These are phyloP conservation scores for Spondyliosoma cantharus DNA, from an alignment of 2,797 vertebrate species.

Conservation along the genomic window DNA sequence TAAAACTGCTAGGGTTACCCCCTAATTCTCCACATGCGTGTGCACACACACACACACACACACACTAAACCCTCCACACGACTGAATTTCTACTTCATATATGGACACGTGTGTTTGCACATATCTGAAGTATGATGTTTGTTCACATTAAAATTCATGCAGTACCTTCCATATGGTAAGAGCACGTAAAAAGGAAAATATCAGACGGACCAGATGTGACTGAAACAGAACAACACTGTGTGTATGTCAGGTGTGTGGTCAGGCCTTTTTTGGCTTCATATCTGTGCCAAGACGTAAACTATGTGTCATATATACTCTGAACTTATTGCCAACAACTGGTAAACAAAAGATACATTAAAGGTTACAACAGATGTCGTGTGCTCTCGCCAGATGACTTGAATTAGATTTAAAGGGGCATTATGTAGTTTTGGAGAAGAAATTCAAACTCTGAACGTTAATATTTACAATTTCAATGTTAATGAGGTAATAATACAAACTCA, in stretches of 20 bases:
- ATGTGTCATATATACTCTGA: too few relatives aligned
- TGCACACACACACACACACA: slow-evolving; percentile 16
- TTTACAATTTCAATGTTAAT: too few relatives aligned
- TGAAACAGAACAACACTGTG: slow-evolving; percentile 6
- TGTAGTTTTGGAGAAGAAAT: too few relatives aligned
- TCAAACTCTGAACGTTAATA: too few relatives aligned
- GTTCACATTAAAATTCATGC: slow-evolving; percentile 65
- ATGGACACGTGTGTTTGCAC: slow-evolving; percentile 35
- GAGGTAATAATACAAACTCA: too few relatives aligned
- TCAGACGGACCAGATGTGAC: slow-evolving; percentile 54
- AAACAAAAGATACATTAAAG: background rate
- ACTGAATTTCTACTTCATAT: slow-evolving; percentile 34
- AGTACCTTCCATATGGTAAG: slow-evolving; percentile 56
- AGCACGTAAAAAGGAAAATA: slow-evolving; percentile 6
- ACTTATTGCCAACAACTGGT: background rate
- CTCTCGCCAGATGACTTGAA: background rate
- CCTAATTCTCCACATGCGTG: slow-evolving; percentile 48
- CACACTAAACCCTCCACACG: background rate
- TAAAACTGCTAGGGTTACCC: slow-evolving; percentile 61
- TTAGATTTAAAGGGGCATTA: background rate
- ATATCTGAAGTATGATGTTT: slow-evolving; percentile 35
- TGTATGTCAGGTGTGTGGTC: background rate
- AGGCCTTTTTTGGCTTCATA: background rate
- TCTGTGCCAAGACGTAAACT: too few relatives aligned
- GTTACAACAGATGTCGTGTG: background rate